Base-by-base conservation (phyloP, 2,888 invertebrate species). In the Neoscelio sp. region DNA sequence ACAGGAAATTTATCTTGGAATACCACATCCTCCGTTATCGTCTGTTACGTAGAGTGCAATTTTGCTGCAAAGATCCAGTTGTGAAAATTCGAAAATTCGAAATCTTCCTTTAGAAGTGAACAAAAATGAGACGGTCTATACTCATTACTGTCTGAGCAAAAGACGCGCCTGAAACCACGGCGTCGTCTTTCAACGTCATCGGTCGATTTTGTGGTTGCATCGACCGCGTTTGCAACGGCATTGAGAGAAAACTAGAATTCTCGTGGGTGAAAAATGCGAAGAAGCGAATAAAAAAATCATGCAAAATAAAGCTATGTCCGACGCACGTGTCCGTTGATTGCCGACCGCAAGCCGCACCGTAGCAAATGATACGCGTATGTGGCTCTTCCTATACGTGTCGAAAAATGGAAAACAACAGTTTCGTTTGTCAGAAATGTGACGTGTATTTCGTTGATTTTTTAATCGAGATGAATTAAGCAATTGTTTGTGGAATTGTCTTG, bases 191-290 rank as follows among this genome's bases (percentile, higher is more conserved):
- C 75, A 67, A 46, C 54, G 58, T 62, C 48, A 62, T 28, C 20
- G 64, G 68, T 74, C 52, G 65, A 46, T 35, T 52, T 52, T 80
- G 80, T 65, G 80, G 80, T 80, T 52, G 20, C n/a, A 26, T 62
- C 58, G 68, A 68, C 64, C 76, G 76, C 80, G 67, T 70, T 70
- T 62, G 42, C 56, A 52, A 68, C 44, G 79, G 44, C 79, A 75
- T 71, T 75, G 62, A 75, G 62, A 64, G 70, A 78, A 80, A 73
- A 80, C 64, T 64, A 76, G 71, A 70, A 76, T 70, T 48, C 71
- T 62, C 67, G 56, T 62, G 23, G 48, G 17, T 50, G 58, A 64
- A 64, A 64, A 71, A 58, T 65, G 0, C 6, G 20, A 54, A 44
- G 30, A 28, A 18, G 26, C 18, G 58, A 18, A 8, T 2, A 18